Evolutionary conservation across 2,888 invertebrate genomes (phyloP).

Genomic region (Agelastica alni): DNA sequence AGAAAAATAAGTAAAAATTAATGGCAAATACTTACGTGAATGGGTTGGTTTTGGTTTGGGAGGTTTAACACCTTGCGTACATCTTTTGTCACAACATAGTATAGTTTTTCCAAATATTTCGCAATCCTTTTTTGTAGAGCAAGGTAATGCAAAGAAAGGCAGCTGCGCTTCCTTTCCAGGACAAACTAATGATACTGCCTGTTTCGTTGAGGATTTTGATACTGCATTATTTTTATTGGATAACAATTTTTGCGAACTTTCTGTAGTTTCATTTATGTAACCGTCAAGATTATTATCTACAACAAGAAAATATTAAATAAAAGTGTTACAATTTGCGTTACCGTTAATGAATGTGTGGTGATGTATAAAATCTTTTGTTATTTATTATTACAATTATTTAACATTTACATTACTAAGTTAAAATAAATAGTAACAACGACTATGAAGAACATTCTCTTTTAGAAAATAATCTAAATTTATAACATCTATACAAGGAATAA

Average conservation of each 20-base stretch:
- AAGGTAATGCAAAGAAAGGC: slow-evolving; percentile 55
- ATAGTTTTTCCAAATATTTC: slow-evolving; percentile 60
- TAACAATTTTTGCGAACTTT: not conserved
- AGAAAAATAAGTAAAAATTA: too few relatives aligned
- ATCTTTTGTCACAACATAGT: slow-evolving; percentile 65
- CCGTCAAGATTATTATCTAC: not conserved
- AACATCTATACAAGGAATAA: too few relatives aligned
- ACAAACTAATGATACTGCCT: slow-evolving; percentile 46
- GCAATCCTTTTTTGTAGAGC: slow-evolving; percentile 62
- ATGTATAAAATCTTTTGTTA: too few relatives aligned
- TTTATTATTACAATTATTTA: too few relatives aligned
- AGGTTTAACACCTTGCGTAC: slow-evolving; percentile 65
- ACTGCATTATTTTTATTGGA: not conserved
- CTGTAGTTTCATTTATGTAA: not conserved
- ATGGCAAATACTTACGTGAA: slow-evolving; percentile 52
- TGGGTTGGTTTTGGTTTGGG: slow-evolving; percentile 57
- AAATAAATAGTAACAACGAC: too few relatives aligned
- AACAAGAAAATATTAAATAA: too few relatives aligned
- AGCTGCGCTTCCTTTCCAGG: slow-evolving; percentile 58
- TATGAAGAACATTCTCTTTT: too few relatives aligned
- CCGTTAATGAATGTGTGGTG: too few relatives aligned
- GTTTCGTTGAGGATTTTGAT: slow-evolving; percentile 6
- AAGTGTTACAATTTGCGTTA: too few relatives aligned
- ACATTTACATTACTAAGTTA: too few relatives aligned
- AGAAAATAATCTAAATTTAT: too few relatives aligned